Conservation (phyloP, 2,113 vertebrate species). For the Bothrops jararaca region DNA sequence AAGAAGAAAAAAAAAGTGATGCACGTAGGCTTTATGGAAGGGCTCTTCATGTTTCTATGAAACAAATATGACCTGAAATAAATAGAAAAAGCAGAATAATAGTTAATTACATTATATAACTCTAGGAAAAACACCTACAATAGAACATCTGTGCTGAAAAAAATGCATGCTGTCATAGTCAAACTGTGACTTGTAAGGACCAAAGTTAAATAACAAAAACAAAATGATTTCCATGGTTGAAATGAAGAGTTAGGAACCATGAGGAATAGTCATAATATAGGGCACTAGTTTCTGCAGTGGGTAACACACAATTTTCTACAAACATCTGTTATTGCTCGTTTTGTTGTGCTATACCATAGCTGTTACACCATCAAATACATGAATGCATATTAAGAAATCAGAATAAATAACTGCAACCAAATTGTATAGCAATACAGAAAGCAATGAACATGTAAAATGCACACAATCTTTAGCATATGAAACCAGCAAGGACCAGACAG, state of each 20-base stretch:
- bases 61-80: not conserved
- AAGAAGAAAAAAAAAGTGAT: constrained; percentile 14
- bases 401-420: not conserved
- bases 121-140: not conserved
- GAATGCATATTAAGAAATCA: not conserved
- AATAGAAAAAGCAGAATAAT: not conserved
- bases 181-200: not conserved
- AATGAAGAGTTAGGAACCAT: not conserved
- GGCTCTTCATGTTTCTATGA: not conserved
- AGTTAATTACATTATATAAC: not conserved
- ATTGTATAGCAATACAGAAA: not conserved
- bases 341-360: not conserved
- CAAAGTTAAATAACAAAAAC: not conserved
- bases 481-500: not conserved
- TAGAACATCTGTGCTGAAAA: not conserved
- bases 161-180: not conserved
- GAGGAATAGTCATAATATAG: not conserved
- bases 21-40: constrained; percentile 1
- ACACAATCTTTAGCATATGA: not conserved
- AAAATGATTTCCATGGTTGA: not conserved
- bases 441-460: not conserved
- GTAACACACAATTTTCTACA: not conserved
- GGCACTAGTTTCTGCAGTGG: not conserved
- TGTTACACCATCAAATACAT: not conserved
- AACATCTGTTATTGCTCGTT: not conserved